Evolutionary conservation across 2,888 invertebrate species (phyloP), one percentile per base, ranked within the genome.

Genomic region (Pachycephus smyrnensis): DNA sequence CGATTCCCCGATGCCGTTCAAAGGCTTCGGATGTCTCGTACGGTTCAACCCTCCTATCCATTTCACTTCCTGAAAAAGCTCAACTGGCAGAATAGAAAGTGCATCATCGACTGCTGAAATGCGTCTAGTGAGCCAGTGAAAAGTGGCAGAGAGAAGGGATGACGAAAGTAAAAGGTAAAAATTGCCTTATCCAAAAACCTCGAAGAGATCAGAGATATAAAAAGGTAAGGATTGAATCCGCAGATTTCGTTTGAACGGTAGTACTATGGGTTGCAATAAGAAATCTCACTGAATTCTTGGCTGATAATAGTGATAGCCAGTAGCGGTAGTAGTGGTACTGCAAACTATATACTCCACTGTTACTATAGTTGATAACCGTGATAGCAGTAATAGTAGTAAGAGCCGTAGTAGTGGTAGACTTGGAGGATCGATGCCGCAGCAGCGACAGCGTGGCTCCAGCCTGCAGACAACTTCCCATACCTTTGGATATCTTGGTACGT

Each of bases 371-470:
- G 55, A 55, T 55, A 71, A 33, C 31, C 71, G 31, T 33, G 31
- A 71, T 71, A 71, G 12, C 33, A 71, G 71, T 15, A 71, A 33
- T 31, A 31, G 71, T 31, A 71, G 71, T 33, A 33, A 71, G 31
- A 15, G 31, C 31, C 71, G 31, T 55, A 9, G 55, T 55, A 23
- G 23, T 55, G 55, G 23, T 55, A 55, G 55, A 55, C 87, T 82
- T 81, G 55, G 33, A 69, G 77, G 78, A 78, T 78, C 78, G 78
- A 88, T 88, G 89, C 83, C 86, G 84, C 85, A 85, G 84, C 84
- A 86, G 89, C 89, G 90, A 90, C 90, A 89, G 84, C 86, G 88
- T 87, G 90, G 89, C 90, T 90, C 89, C 90, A 88, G 88, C 81
- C 84, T 80, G 81, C 83, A 85, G 84, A 84, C 85, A 76, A 73